Evolutionary conservation across 2,113 vertebrate genomes (phyloP), one percentile per base, ranked within the genome.

Genomic region (Corythaeola cristata): DNA sequence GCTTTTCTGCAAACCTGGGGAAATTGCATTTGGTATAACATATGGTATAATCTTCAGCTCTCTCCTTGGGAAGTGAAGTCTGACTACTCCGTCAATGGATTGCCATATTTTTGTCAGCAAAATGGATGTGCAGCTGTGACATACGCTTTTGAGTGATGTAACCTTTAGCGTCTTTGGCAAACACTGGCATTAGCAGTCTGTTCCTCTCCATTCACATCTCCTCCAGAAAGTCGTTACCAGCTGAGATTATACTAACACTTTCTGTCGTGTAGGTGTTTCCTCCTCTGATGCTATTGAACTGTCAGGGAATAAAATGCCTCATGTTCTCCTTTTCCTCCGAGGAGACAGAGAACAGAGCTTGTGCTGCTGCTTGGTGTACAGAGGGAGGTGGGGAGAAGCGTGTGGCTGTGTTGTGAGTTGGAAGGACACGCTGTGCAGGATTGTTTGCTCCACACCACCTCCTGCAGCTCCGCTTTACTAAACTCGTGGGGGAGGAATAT

Each of bases 381-480:
- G 81, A 52, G 79, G 92, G 90, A 75, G 87, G 90, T 55, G 91
- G 67, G 67, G 86, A 8, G 66, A 11, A 90, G 80, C 1, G 58
- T 23, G 27, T 15, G 83, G 56, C 71, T 32, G 75, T 59, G 87
- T 81, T 88, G 86, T 73, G 92, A 80, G 52, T 53, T 59, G 90
- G 78, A 77, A 74, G 92, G 93, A 72, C 82, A 1, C 16, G 75
- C 89, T 72, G 90, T 41, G 85, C 88, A n/a, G 63, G 74, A 75
- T 88, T 95, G 88, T 95, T 96, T 94, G 91, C 95, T 93, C 89
- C 85, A 90, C 92, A 93, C 91, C 53, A 24, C 80, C 95, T 94
- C 91, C 95, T 22, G 60, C 74, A 8, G 28, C 77, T 94, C 95
- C 15, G 5, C 74, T 90, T 90, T 12, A 7, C 89, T 52, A 41